These are phyloP conservation scores for Agraylea sexmaculata DNA, from an alignment of 1,140 invertebrate species.

Conservation along the genomic window DNA sequence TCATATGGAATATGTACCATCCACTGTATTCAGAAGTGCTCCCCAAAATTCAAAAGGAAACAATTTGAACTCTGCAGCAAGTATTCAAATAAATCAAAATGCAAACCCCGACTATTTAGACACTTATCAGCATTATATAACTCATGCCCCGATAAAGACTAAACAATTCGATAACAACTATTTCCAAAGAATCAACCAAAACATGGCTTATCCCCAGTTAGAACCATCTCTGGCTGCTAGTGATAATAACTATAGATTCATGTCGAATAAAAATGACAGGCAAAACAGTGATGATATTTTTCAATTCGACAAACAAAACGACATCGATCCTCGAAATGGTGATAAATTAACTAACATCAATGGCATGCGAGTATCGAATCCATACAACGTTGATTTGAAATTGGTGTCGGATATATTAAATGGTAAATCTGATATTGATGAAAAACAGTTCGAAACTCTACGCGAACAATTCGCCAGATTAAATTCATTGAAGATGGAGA, in stretches of 20 bases:
- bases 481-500: constrained; percentile 29
- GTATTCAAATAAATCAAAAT: constrained; percentile 7
- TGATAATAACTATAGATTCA: constrained; percentile 28
- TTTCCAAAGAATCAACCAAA: constrained; percentile 30
- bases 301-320: constrained; percentile 25
- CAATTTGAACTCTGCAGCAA: too few relatives aligned
- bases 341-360: constrained; percentile 32
- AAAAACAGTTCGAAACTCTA: constrained; percentile 26
- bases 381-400: constrained; percentile 37
- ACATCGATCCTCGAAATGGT: constrained; percentile 26
- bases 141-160: neutral
- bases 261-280: constrained; percentile 22
- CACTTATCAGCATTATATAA: constrained; percentile 11
- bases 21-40: constrained; percentile 16
- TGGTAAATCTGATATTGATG: constrained; percentile 31
- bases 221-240: constrained; percentile 23
- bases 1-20: constrained; percentile 18
- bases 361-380: constrained; percentile 36
- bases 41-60: constrained; percentile 3
- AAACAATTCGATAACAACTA: constrained; percentile 1
- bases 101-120: constrained; percentile 5
- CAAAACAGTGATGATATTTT: constrained; percentile 23
- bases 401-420: constrained; percentile 37
- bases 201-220: constrained; percentile 33
- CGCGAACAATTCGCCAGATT: constrained; percentile 28